Base-by-base conservation (phyloP, 2,113 vertebrate species). In the Cricetomys ansorgei region DNA sequence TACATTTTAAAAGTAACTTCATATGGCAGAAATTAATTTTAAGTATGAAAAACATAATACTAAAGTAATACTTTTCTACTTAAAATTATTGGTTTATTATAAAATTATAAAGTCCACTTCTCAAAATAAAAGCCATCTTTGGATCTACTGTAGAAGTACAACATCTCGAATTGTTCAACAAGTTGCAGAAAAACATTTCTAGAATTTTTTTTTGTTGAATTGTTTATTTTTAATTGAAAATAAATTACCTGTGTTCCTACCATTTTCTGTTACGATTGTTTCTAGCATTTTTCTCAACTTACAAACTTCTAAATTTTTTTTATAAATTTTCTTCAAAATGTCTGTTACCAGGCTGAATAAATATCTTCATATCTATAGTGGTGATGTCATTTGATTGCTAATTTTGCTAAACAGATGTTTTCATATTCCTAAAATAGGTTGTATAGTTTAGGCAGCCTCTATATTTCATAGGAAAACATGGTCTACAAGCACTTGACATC, bases 41-140 rank as follows among this genome's bases (percentile, higher is more conserved):
- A 99, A 99, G 99, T 99, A 99, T 99, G 96, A 99, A 99, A 99
- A 99, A 99, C 99, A 99, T 99, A 99, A 99, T 99, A 99, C 99
- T 99, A 98, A 99, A 86, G 31, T 99, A 99, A 99, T 99, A 99
- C 99, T 98, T 99, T 99, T 99, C 99, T 99, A 50, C 84, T 98
- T 99, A 99, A 99, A 99, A 99, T 99, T 99, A 98, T 99, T 99
- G 99, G 98, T 99, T 99, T 99, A 99, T 98, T 99, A 98, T 99
- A 99, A 99, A 99, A 99, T 98, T 99, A 99, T 99, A 91, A 90
- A 53, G 23, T 98, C 98, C 19, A 34, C 13, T 29, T 29, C 37
- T 21, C 4, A 98, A 98, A 98, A 40, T 97, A 98, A 98, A 99
- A 98, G 7, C 34, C 27, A 43, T 62, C n/a, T 83, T 79, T 80